Evolutionary conservation across 2,888 invertebrate genomes (phyloP), one percentile per base, ranked within the genome.

Genomic region (Ditula angustiorana): DNA sequence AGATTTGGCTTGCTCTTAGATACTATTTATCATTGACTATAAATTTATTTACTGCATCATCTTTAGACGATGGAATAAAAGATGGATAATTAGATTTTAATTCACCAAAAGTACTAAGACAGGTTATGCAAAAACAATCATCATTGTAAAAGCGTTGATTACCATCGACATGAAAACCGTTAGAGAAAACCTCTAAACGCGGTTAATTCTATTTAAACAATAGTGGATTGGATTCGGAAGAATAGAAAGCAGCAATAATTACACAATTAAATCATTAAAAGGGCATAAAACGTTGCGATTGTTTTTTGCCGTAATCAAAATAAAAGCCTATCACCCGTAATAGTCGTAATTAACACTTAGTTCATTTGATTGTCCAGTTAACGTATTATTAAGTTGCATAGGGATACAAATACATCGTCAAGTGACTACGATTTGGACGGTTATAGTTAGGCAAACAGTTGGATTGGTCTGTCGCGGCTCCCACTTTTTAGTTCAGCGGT

Each of bases 171-270:
- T 33, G 41, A 13, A 52, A 58, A 46, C 35, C 23, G 46, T 58
- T 50, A 63, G 50, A 57, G 57, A 57, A 62, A 56, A 56, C 47
- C 1, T 26, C 5, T 46, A 53, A 49, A 28, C 37, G 49, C 44
- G 28, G 61, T 37, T 37, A 49, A 56, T 41, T 57, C 41, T 57
- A 16, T 49, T 37, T 13, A 52, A 58, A 64, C 63, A 58, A 64
- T 58, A 33, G 56, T 47, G 8, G n/a, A 58, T 58, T 58, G 21
- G 21, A 26, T 13, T 13, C 58, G 63, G 63, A 35, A 53, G 30
- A 55, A 58, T 52, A 58, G 58, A 64, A 64, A 64, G 63, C 52
- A 52, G 19, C 21, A 2, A 52, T 52, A 64, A 63, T 63, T 57
- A 58, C 4, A 44, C 23, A 63, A 63, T 58, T 52, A 63, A 58